phyloP scores from a whole-genome alignment of 1,140 invertebrate genomes.

The Pristionchus pacificus region DNA sequence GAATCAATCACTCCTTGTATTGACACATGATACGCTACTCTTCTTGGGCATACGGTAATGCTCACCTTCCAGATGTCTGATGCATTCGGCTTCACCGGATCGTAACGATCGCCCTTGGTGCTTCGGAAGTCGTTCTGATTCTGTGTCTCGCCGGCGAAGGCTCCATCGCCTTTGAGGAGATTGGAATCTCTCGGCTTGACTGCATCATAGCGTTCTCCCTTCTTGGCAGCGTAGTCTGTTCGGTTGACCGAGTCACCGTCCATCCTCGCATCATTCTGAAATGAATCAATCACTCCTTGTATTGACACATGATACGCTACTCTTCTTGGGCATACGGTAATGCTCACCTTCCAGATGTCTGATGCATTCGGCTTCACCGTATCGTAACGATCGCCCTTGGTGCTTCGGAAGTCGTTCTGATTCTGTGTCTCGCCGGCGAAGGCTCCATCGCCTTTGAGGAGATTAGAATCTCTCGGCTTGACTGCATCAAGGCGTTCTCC shows the following conservation, averaged over 20 bases:
- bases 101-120: too few relatives aligned
- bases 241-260: constrained; percentile 25
- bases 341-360: constrained; percentile 24
- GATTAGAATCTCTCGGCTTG: constrained; percentile 33
- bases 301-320: too few relatives aligned
- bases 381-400: constrained; percentile 37
- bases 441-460: constrained; percentile 33
- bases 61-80: too few relatives aligned
- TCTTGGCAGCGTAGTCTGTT: constrained; percentile 28
- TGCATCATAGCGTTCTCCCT: constrained; percentile 32
- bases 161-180: too few relatives aligned
- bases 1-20: too few relatives aligned
- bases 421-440: constrained; percentile 31
- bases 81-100: too few relatives aligned
- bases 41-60: too few relatives aligned
- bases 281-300: neutral
- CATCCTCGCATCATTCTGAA: constrained; percentile 22
- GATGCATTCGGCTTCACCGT: constrained; percentile 9
- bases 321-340: neutral
- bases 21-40: too few relatives aligned
- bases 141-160: too few relatives aligned
- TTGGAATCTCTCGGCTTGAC: neutral
- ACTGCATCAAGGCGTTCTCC: constrained; percentile 38
- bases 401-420: constrained; percentile 14
- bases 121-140: too few relatives aligned